Evolutionary conservation across 1,140 invertebrate genomes (phyloP), one percentile per base, ranked within the genome.

Genomic region (Zophobas morio): DNA sequence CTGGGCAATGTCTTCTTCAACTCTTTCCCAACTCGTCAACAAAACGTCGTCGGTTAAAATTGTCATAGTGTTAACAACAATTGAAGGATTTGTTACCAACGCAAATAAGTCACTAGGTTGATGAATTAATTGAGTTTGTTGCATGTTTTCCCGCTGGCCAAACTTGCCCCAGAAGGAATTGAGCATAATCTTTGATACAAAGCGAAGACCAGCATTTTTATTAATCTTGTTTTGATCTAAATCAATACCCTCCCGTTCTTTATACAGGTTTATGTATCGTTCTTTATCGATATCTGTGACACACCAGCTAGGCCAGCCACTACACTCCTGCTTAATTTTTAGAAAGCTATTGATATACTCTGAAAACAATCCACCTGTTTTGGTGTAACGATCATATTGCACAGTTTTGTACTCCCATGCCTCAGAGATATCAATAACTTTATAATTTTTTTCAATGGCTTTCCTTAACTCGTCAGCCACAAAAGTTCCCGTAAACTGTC

Each of bases 401-500:
- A 49, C 72, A 37, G 60, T 39, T 51, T 79, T 6, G 47, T 79
- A 78, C 6, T 57, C 36, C 78, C 78, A 79, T 2, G 74, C 56
- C 78, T 80, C 76, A 54, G 53, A 63, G 37, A 76, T 66, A 42
- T 72, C 51, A 5, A 73, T 33, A n/a, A 80, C 54, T 70, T 53
- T 54, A 46, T 80, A 80, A 2, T 57, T 54, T 73, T 75, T 77
- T 74, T 78, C 74, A 4, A 77, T n/a, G 1, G 87, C 86, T 74
- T 85, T 83, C 39, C 75, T 36, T 3, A 88, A 6, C 80, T 88
- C 87, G 34, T 84, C 81, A 6, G 81, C 79, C 3, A 84, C 82
- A 84, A 84, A 88, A 1, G 84, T 86, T 54, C 87, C 86, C 0
- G 71, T 82, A 2, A 88, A 76, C 0, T 73, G 36, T 46, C 85